Base-by-base conservation (phyloP, 2,113 vertebrate species). In the Forbesichthys agassizii region DNA sequence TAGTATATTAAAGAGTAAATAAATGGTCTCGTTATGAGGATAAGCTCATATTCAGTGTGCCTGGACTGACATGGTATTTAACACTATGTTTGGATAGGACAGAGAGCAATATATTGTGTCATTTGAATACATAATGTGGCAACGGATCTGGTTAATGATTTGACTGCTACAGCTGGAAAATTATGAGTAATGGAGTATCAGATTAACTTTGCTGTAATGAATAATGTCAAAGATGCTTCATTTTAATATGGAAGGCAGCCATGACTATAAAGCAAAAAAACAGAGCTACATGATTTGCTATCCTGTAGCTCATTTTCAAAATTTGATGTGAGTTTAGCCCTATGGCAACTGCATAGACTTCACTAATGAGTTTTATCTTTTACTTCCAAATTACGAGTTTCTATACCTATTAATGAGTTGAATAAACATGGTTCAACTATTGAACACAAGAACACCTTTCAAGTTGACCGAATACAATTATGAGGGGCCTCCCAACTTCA, bases 101-200 rank as follows among this genome's bases (percentile, higher is more conserved):
- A 71, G 63, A 13, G 42, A 46, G 53, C 72, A 46, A 74, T 58
- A 71, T 73, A 62, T 82, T 51, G 73, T 55, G 68, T 80, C 68
- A 75, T 75, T 36, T 74, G 66, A 66, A 71, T 85, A 75, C 68
- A 82, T 79, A 83, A 80, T 74, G 65, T 53, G 69, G 58, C 16
- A 4, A 27, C 53, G 52, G 63, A 61, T 74, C 67, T 48, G 73
- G 76, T 69, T 77, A 82, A 66, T 74, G 73, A 70, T 73, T 61
- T 73, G 69, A 64, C 65, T 1, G 48, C 54, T 77, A 57, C 33
- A 73, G 54, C 71, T 13, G 46, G 73, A 36, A 16, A 80, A 70
- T 54, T 18, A 81, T 84, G 69, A 85, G 82, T 86, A 84, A 84
- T 87, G 80, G 48, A 84, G 61, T 48, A 53, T 69, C n/a, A 62